Conservation (phyloP, 1,140 invertebrate species). For the Drosophila novamexicana region DNA sequence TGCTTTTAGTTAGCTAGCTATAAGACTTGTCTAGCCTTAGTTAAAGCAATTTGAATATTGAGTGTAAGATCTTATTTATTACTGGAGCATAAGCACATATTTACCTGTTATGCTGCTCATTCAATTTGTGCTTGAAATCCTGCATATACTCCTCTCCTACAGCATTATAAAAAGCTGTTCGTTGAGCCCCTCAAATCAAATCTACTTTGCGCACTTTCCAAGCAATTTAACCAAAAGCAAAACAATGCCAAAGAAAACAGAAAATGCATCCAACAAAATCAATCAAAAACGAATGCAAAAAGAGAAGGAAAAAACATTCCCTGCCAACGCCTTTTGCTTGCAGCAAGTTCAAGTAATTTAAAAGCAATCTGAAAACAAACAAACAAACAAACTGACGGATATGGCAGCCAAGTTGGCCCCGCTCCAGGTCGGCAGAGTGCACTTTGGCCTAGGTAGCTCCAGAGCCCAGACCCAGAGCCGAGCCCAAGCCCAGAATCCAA, state of each 20-base stretch:
- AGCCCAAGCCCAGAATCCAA: slow-evolving; percentile 5
- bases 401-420: slow-evolving; percentile 59
- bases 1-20: too few species aligned
- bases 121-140: too few species aligned
- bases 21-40: too few species aligned
- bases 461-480: background rate
- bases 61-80: too few species aligned
- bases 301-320: background rate
- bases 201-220: slow-evolving; percentile 76
- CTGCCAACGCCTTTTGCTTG: slow-evolving; percentile 48
- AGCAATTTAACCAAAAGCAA: slow-evolving; percentile 67
- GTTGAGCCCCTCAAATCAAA: slow-evolving; percentile 30
- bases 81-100: too few species aligned
- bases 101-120: too few species aligned
- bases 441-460: slow-evolving; percentile 36
- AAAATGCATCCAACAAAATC: slow-evolving; percentile 64
- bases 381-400: slow-evolving; percentile 60
- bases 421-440: slow-evolving; percentile 50
- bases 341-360: slow-evolving; percentile 74
- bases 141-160: background rate
- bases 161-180: background rate
- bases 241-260: slow-evolving; percentile 38
- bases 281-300: slow-evolving; percentile 60
- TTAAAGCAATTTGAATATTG: too few species aligned
- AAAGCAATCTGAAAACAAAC: slow-evolving; percentile 70